These are phyloP conservation scores for Poeciliopsis turrubarensis DNA, from an alignment of 2,113 vertebrate genomes.

Conservation along the genomic window DNA sequence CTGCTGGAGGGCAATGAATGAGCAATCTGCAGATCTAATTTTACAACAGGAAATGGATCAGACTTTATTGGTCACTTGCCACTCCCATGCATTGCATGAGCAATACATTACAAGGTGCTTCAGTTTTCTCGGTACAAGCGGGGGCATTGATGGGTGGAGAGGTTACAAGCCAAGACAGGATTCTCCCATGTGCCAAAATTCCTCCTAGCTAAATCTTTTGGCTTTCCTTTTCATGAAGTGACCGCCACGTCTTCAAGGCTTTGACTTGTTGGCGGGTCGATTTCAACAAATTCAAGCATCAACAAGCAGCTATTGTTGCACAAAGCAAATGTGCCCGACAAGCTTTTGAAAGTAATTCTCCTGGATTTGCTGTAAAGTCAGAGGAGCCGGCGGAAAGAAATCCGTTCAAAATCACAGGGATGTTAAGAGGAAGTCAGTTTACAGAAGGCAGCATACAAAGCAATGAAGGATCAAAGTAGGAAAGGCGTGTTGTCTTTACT, in stretches of 20 bases:
- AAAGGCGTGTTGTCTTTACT: not conserved
- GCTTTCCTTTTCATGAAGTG: not conserved
- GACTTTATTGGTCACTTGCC: constrained; percentile 28
- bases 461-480: not conserved
- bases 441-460: constrained; percentile 27
- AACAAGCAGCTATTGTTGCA: constrained; percentile 24
- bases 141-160: not conserved
- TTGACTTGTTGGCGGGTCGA: not conserved
- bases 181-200: constrained; percentile 6
- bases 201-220: not conserved
- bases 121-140: not conserved
- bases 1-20: not conserved
- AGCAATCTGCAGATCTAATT: not conserved
- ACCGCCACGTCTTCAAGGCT: not conserved
- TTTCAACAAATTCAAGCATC: constrained; percentile 22
- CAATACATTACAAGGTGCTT: not conserved
- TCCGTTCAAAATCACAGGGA: constrained; percentile 18
- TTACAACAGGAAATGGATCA: constrained; percentile 47
- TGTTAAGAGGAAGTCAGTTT: constrained; percentile 24
- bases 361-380: constrained; percentile 17
- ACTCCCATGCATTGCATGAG: constrained; percentile 27
- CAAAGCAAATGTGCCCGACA: constrained; percentile 11
- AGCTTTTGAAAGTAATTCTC: constrained; percentile 17
- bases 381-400: constrained; percentile 25
- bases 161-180: not conserved